Evolutionary conservation across 1,140 invertebrate genomes (phyloP), one percentile per base, ranked within the genome.

Genomic region (Drosophila busckii): DNA sequence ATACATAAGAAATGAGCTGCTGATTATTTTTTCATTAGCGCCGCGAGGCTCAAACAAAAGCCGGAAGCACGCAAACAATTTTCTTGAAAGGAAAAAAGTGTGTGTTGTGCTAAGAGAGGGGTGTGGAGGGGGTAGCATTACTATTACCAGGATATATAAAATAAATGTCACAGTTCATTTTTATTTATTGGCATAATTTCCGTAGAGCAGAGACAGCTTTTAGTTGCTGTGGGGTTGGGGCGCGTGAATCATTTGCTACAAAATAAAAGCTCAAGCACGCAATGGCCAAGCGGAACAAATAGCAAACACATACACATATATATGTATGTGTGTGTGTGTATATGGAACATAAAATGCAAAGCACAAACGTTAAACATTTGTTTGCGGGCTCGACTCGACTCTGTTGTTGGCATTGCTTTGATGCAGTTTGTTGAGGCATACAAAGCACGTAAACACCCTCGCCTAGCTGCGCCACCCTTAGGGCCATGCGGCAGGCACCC

Each of bases 21-120:
- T 82, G 75, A 80, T 80, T 80, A 80, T 73, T 69, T 82, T 73
- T 80, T 80, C 75, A 82, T 80, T 80, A 80, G 75, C 54, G 53
- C 44, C 61, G 34, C 41, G 37, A 10, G 56, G 22, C 23, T 4
- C 7, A 28, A 26, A 19, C 13, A 22, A 10, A 9, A 23, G 28
- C 15, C 9, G 20, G 10, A 19, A 7, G 5, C 56, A 61, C 63
- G 65, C 70, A 55, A 17, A 34, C 19, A 56, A 41, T 59, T 56
- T 49, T 44, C 41, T 26, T n/a, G n/a, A n/a, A n/a, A n/a, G n/a
- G n/a, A 46, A 22, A 29, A 31, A 41, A 34, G 41, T 58, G 28
- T 26, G 40, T 22, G 5, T 22, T 20, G 22, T 25, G n/a, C 6
- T 7, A 5, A 13, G 31, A 22, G 10, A 3, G 7, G 8, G 6